Evolutionary conservation across 2,888 invertebrate genomes (phyloP).

Genomic region (Andrena camellia): DNA sequence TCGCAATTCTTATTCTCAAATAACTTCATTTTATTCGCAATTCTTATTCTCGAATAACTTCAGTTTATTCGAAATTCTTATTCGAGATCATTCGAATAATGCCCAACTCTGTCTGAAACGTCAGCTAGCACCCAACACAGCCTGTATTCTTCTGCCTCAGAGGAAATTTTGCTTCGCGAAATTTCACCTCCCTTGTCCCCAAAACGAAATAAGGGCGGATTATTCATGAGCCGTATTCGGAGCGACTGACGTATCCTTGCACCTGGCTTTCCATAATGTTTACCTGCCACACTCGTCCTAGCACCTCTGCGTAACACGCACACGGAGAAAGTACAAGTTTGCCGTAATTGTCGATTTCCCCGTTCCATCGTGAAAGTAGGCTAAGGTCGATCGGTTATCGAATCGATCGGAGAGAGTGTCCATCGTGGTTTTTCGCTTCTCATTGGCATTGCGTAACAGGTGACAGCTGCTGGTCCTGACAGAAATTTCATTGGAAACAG

Average conservation of each 20-base stretch:
- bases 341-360: constrained; percentile 69
- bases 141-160: neutral
- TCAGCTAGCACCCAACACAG: too few species aligned
- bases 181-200: neutral
- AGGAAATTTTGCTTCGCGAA: neutral
- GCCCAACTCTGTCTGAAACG: too few species aligned
- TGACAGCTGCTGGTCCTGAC: neutral
- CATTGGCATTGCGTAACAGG: constrained; percentile 12
- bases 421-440: constrained; percentile 15
- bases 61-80: too few species aligned
- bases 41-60: too few species aligned
- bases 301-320: constrained; percentile 18
- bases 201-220: constrained; percentile 21
- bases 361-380: constrained; percentile 65
- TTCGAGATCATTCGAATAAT: too few species aligned
- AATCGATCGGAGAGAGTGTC: constrained; percentile 59
- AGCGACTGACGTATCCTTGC: neutral
- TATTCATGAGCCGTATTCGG: constrained; percentile 2
- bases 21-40: too few species aligned
- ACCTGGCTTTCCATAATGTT: constrained; percentile 5
- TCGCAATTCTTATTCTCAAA: too few species aligned
- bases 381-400: constrained; percentile 72
- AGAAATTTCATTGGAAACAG: neutral
- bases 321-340: constrained; percentile 66
- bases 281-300: constrained; percentile 4